Evolutionary conservation across 2,797 vertebrate species (phyloP).

Genomic region (Galago senegalensis): DNA sequence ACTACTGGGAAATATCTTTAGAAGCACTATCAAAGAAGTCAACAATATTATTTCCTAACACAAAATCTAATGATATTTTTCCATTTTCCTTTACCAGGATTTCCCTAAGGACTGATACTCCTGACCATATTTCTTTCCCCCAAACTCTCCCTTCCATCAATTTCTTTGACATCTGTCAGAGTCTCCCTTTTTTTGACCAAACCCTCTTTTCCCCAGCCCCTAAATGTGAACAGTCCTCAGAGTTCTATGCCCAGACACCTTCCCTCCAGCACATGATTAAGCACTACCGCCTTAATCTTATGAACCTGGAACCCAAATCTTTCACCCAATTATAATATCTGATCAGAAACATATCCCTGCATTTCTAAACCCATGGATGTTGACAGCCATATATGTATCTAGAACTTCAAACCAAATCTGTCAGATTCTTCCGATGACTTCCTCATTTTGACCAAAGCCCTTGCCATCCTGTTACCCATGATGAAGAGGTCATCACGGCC

Average conservation of each 20-base stretch:
- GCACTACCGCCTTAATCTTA: neutral
- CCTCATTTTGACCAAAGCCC: neutral
- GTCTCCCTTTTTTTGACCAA: neutral
- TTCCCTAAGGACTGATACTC: neutral
- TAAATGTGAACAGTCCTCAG: neutral
- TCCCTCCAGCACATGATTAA: neutral
- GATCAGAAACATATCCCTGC: neutral
- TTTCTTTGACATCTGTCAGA: neutral
- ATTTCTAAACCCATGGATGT: neutral
- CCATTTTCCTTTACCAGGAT: neutral
- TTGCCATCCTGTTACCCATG: neutral
- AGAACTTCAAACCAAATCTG: slow-evolving; percentile 1
- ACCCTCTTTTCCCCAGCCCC: neutral
- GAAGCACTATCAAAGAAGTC: neutral
- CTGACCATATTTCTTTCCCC: neutral
- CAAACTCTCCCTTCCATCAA: neutral
- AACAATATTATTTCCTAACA: neutral
- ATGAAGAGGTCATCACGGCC: neutral
- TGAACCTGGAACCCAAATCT: neutral
- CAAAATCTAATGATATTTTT: neutral
- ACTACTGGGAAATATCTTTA: neutral
- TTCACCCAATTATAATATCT: neutral
- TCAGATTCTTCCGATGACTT: neutral
- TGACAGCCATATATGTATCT: neutral
- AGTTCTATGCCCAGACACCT: neutral